A percentile compares a stretch with the other conserved stretches of the same genome.
phyloP scores from a whole-genome alignment of 2,888 invertebrate species.

The Apotomis betuletana region DNA sequence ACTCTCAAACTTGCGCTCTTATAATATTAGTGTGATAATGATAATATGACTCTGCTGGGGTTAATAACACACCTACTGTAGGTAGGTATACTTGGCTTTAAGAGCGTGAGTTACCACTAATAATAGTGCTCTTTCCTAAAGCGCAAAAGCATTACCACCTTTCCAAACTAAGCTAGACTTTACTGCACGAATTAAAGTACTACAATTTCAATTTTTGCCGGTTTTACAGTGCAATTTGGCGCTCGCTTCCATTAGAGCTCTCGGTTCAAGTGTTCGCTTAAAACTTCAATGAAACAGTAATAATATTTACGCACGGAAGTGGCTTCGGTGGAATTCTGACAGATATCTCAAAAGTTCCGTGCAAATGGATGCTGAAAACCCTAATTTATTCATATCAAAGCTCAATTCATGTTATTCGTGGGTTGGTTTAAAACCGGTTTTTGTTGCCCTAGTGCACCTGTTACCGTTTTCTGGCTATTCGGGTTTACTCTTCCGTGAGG shows the following conservation, averaged over 20 bases:
- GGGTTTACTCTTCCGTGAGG: slow-evolving; percentile 70
- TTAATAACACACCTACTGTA: no score
- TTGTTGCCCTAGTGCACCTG: slow-evolving; percentile 70
- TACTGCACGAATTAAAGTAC: slow-evolving; percentile 3
- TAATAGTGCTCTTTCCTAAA: slow-evolving; percentile 9
- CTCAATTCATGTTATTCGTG: slow-evolving; percentile 25
- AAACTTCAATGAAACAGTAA: slow-evolving; percentile 41
- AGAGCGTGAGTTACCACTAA: background rate
- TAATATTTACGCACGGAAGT: slow-evolving; percentile 36
- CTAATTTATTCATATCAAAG: slow-evolving; percentile 41
- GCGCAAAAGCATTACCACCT: background rate
- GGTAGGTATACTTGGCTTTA: no score
- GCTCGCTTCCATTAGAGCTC: slow-evolving; percentile 33
- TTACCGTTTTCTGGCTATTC: slow-evolving; percentile 70
- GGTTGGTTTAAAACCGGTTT: slow-evolving; percentile 55
- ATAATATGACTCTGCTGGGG: no score
- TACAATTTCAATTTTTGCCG: slow-evolving; percentile 18
- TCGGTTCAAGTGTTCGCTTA: slow-evolving; percentile 32
- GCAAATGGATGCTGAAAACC: slow-evolving; percentile 21
- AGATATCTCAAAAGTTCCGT: slow-evolving; percentile 34
- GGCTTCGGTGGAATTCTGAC: slow-evolving; percentile 7
- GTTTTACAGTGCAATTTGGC: slow-evolving; percentile 30
- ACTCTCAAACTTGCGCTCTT: no score
- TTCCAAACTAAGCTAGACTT: slow-evolving; percentile 17
- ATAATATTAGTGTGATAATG: no score